Evolutionary conservation across 2,888 invertebrate genomes (phyloP).

Genomic region (Cabera pusaria): DNA sequence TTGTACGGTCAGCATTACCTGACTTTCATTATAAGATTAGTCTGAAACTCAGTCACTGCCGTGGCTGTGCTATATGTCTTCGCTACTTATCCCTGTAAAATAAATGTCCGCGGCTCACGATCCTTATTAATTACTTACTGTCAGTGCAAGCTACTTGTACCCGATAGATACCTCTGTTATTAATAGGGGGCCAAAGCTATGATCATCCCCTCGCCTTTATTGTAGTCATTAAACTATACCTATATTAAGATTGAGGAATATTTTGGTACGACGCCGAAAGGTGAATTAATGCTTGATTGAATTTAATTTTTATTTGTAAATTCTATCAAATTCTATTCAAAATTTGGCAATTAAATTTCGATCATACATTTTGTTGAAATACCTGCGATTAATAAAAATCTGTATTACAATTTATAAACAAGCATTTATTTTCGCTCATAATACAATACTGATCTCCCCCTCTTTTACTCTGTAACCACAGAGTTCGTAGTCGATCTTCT

Average conservation of each 20-base stretch:
- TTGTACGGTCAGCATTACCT: too few relatives aligned
- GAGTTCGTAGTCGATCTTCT: too few relatives aligned
- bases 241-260: slow-evolving; percentile 9
- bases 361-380: too few relatives aligned
- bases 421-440: too few relatives aligned
- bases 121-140: slow-evolving; percentile 16
- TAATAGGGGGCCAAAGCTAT: slow-evolving; percentile 15
- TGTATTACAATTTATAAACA: too few relatives aligned
- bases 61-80: background rate
- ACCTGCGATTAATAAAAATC: too few relatives aligned
- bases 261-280: slow-evolving; percentile 8
- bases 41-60: too few relatives aligned
- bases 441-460: too few relatives aligned
- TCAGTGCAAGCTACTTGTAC: slow-evolving; percentile 6
- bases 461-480: too few relatives aligned
- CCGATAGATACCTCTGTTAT: slow-evolving; percentile 10
- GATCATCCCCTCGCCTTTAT: slow-evolving; percentile 12
- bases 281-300: slow-evolving; percentile 6
- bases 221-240: slow-evolving; percentile 17
- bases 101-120: slow-evolving; percentile 14
- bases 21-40: too few relatives aligned
- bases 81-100: slow-evolving; percentile 10
- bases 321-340: too few relatives aligned
- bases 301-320: background rate
- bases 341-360: too few relatives aligned